phyloP scores from a whole-genome alignment of 1,140 invertebrate genomes.

The Dendroctonus ponderosae region DNA sequence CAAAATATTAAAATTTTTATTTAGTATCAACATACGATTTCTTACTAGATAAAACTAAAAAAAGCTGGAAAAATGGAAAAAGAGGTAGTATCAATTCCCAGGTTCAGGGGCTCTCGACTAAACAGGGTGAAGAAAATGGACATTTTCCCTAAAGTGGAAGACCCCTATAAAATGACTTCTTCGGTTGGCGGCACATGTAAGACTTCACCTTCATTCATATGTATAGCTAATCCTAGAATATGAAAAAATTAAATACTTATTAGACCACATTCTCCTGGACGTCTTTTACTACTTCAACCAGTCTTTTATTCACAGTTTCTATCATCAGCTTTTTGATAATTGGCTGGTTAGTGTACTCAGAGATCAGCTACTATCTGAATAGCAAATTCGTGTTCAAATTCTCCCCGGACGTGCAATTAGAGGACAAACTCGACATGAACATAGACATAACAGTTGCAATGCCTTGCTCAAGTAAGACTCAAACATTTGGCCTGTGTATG shows the following conservation, averaged over 20 bases:
- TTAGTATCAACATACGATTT: too few relatives aligned
- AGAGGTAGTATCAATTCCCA: slow-evolving; percentile 53
- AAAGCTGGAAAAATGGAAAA: slow-evolving; percentile 38
- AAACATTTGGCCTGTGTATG: too few relatives aligned
- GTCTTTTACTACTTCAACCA: not conserved
- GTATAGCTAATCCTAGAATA: not conserved
- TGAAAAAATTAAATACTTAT: not conserved
- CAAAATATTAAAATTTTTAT: too few relatives aligned
- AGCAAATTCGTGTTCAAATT: slow-evolving; percentile 85
- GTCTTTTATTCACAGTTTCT: slow-evolving; percentile 63
- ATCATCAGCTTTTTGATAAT: slow-evolving; percentile 78
- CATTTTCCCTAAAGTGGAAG: slow-evolving; percentile 86
- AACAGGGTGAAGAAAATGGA: slow-evolving; percentile 82
- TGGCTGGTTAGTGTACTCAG: slow-evolving; percentile 74
- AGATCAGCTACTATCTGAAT: slow-evolving; percentile 81
- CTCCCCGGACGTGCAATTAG: slow-evolving; percentile 83
- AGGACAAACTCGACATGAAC: slow-evolving; percentile 88
- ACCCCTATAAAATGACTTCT: slow-evolving; percentile 78
- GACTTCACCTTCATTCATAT: slow-evolving; percentile 31
- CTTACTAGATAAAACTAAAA: not conserved
- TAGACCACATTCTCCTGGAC: not conserved
- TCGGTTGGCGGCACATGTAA: slow-evolving; percentile 79
- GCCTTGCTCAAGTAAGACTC: slow-evolving; percentile 72
- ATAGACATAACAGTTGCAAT: slow-evolving; percentile 93
- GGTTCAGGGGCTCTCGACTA: slow-evolving; percentile 64